These are phyloP conservation scores for Semaprochilodus insignis DNA, from an alignment of 2,797 vertebrate genomes.

Conservation along the genomic window DNA sequence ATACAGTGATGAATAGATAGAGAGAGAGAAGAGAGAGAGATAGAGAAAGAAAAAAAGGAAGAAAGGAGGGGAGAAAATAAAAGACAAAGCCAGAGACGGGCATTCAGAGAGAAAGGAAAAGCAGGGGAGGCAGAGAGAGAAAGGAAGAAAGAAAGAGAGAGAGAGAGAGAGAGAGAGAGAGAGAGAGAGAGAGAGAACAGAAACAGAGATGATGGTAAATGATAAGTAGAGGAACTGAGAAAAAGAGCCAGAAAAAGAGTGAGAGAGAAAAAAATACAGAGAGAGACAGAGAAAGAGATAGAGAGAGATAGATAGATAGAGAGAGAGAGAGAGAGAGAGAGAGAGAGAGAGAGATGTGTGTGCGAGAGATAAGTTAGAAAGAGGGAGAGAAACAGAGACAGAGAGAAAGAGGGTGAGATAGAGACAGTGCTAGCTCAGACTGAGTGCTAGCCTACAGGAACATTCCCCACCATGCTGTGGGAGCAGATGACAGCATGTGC, in stretches of 20 bases:
- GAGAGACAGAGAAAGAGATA: conserved; percentile 31
- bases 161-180: no score
- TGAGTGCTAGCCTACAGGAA: conserved; percentile 41
- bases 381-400: conserved; percentile 20
- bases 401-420: conserved; percentile 32
- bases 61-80: no score
- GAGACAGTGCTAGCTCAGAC: conserved; percentile 19
- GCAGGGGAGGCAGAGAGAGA: neutral
- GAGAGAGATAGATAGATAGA: conserved; percentile 24
- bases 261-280: conserved; percentile 7
- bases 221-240: no score
- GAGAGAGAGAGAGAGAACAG: no score
- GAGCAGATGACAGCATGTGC: conserved; percentile 55
- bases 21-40: no score
- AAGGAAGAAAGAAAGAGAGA: no score
- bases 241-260: conserved; percentile 19
- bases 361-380: neutral
- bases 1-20: no score
- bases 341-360: neutral
- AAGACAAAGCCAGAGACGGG: no score
- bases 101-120: no score
- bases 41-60: no score
- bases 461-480: conserved; percentile 59
- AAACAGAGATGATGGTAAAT: no score
- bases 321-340: conserved; percentile 14